These are phyloP conservation scores for Neopelma chrysocephalum DNA, from an alignment of 2,797 vertebrate species.

Conservation along the genomic window DNA sequence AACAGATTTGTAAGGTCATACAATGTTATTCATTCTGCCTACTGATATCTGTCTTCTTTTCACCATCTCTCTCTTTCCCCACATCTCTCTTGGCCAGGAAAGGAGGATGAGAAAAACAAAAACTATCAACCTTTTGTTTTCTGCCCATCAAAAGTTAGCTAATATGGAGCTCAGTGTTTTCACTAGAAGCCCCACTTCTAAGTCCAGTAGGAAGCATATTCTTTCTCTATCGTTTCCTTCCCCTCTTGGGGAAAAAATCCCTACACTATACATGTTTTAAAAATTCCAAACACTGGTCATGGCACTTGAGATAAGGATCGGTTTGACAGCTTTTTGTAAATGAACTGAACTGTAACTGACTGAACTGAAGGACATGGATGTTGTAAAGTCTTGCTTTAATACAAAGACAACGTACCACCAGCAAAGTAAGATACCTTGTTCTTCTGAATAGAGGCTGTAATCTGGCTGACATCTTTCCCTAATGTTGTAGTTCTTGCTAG, in stretches of 20 bases:
- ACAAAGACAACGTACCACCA: neutral
- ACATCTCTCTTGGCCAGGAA: neutral
- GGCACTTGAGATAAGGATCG: neutral
- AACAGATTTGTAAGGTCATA: neutral
- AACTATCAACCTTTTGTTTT: neutral
- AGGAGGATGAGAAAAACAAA: neutral
- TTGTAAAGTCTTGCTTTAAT: neutral
- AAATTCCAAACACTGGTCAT: neutral
- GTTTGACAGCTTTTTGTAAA: neutral
- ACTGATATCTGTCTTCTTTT: neutral
- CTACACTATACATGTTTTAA: rapidly evolving
- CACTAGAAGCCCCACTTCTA: neutral
- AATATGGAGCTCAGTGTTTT: neutral
- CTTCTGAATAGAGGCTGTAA: conserved; percentile 80
- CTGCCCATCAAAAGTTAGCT: neutral
- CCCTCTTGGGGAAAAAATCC: neutral
- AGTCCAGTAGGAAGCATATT: neutral
- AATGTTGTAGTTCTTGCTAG: conserved; percentile 71
- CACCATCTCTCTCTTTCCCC: neutral
- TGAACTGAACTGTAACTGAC: neutral
- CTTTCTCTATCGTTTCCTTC: neutral
- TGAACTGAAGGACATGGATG: neutral
- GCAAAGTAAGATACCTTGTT: conserved; percentile 81
- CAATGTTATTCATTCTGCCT: neutral
- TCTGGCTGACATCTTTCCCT: conserved; percentile 82